Percentiles rank a stretch among this genome's conserved stretches.
Conservation (phyloP, 2,888 invertebrate genomes). For the Pterobdella sp. region DNA sequence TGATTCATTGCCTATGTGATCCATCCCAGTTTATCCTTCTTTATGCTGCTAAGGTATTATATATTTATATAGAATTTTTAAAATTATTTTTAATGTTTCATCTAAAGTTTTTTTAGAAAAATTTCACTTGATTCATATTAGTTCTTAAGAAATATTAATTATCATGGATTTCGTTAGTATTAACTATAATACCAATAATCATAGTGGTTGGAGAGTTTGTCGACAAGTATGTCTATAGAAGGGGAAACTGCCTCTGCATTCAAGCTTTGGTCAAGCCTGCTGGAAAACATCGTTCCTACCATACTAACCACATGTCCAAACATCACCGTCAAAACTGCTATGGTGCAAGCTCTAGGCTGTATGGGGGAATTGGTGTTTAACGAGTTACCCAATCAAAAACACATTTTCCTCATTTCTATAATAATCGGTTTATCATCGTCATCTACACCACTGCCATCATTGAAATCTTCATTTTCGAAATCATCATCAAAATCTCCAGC, state of each 20-base stretch:
- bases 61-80: neutral
- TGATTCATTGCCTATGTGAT: neutral
- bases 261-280: neutral
- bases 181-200: neutral
- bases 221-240: neutral
- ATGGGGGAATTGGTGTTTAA: neutral
- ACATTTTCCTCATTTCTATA: neutral
- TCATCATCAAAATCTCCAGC: neutral
- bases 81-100: neutral
- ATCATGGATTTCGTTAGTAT: too few relatives aligned
- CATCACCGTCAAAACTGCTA: neutral
- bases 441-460: too few relatives aligned
- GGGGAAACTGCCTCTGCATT: neutral
- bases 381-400: neutral
- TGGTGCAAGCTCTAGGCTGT: constrained; percentile 7
- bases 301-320: neutral
- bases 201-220: constrained; percentile 3
- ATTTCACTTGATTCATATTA: neutral
- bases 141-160: neutral
- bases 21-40: constrained; percentile 14
- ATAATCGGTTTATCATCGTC: neutral
- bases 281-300: neutral
- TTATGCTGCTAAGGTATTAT: constrained; percentile 4
- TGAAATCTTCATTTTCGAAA: neutral
- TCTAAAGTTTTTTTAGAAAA: neutral